Base-by-base conservation (phyloP, 64 coral and sea anemone genomes). In the Dendronephthya gigantea region DNA sequence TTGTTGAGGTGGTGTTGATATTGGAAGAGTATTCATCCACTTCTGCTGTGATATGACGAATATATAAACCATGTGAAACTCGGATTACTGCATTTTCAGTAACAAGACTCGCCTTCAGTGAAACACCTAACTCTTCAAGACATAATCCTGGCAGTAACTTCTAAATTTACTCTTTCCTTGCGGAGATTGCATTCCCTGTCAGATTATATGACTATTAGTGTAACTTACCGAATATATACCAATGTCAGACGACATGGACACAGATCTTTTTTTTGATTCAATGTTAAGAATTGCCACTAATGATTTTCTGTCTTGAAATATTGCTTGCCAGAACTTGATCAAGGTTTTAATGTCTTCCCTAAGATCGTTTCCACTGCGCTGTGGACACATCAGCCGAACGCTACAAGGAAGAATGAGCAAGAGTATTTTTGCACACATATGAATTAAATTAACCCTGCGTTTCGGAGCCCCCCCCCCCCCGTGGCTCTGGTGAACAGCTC, bases 321-420 rank as follows among this genome's bases (percentile, higher is more conserved):
- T 97, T 12, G 94, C 90, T 79, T 97, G 94, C 94, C 94, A 97
- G 84, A 97, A 97, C 72, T 97, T 97, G 16, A 97, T 91, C 55
- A 97, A 83, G 31, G 90, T 90, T 50, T 83, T 90, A 11, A 97
- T 88, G 31, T 97, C 94, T 85, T 91, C 90, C 9, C 94, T 84
- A 35, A 97, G 74, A 49, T 89, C 89, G 29, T 81, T 85, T 7
- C 92, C 92, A 88, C 93, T 86, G 15, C 86, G 76, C 31, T 91
- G 76, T 1, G 94, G 94, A 92, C 94, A 97, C 87, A 93, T 86
- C 29, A 87, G 89, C 68, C 89, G 85, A 85, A 90, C 72, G 39
- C 94, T 97, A 35, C 11, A 82, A 41, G 38, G 32, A 22, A 47
- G 4, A 75, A 32, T 23, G n/a, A n/a, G n/a, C n/a, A n/a, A n/a